These are phyloP conservation scores for Ennomos fuscantarius DNA, from an alignment of 2,888 invertebrate genomes.

Conservation along the genomic window DNA sequence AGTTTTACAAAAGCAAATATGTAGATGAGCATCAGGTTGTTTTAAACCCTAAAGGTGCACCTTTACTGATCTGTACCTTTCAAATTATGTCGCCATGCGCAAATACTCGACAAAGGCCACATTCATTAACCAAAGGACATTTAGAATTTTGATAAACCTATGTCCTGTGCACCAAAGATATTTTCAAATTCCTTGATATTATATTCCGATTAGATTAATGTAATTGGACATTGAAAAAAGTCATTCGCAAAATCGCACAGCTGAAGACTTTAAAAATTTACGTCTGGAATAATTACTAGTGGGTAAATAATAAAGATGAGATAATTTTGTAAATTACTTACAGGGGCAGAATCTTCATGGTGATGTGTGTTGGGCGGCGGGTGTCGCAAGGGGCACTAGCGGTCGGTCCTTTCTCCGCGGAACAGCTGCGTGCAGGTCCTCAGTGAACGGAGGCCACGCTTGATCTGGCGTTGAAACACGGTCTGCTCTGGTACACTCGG, in stretches of 20 bases:
- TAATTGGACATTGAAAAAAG: constrained; percentile 30
- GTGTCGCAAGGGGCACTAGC: constrained; percentile 61
- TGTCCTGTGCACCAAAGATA: background rate
- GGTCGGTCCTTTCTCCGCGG: constrained; percentile 68
- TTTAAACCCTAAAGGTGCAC: constrained; percentile 5
- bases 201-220: too few relatives aligned
- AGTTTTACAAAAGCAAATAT: constrained; percentile 4
- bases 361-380: constrained; percentile 50
- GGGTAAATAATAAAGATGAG: constrained; percentile 8
- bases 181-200: background rate
- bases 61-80: constrained; percentile 24
- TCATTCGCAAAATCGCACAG: constrained; percentile 74
- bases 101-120: constrained; percentile 25
- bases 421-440: constrained; percentile 71
- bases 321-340: constrained; percentile 53
- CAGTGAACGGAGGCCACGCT: constrained; percentile 73
- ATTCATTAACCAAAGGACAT: background rate
- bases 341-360: constrained; percentile 73
- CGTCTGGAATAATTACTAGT: constrained; percentile 26
- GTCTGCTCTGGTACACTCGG: constrained; percentile 59
- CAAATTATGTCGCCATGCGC: constrained; percentile 48
- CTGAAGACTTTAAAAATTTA: constrained; percentile 36
- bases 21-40: constrained; percentile 9
- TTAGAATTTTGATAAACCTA: background rate
- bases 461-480: constrained; percentile 66